These are phyloP conservation scores for Xyrauchen texanus DNA, from an alignment of 2,113 vertebrate species.

Conservation along the genomic window DNA sequence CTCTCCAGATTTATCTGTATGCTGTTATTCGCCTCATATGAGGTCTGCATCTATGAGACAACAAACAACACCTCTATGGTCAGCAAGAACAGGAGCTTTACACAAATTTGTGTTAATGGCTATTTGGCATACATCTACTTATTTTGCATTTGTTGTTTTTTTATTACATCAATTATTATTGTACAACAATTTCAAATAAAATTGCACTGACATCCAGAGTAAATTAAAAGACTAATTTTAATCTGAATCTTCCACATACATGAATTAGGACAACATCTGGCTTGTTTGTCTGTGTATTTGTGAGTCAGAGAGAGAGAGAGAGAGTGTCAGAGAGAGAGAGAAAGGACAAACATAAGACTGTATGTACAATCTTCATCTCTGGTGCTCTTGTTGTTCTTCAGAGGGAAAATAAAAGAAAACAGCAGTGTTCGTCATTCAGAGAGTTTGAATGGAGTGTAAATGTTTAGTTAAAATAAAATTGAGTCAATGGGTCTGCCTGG, in stretches of 20 bases:
- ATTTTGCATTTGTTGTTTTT: no score
- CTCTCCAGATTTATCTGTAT: no score
- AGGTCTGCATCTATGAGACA: no score
- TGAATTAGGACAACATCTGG: not conserved
- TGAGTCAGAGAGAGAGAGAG: not conserved
- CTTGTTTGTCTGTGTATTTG: not conserved
- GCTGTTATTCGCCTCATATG: no score
- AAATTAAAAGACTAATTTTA: not conserved
- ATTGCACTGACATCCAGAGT: no score
- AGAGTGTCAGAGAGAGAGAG: slow-evolving; percentile 38
- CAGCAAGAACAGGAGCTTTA: no score
- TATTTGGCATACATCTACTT: no score
- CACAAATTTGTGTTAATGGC: no score
- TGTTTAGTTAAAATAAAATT: slow-evolving; percentile 61
- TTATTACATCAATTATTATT: no score
- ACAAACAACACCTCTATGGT: no score
- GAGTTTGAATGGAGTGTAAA: slow-evolving; percentile 67
- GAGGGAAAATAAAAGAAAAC: slow-evolving; percentile 64
- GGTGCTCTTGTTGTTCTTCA: slow-evolving; percentile 67
- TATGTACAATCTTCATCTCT: slow-evolving; percentile 67
- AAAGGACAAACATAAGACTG: slow-evolving; percentile 64
- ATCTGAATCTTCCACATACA: not conserved
- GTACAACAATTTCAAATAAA: no score
- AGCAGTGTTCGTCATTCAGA: slow-evolving; percentile 65
- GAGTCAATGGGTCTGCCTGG: slow-evolving; percentile 52